Base-by-base conservation (phyloP, 2,113 vertebrate species). In the Poeciliopsis occidentalis region DNA sequence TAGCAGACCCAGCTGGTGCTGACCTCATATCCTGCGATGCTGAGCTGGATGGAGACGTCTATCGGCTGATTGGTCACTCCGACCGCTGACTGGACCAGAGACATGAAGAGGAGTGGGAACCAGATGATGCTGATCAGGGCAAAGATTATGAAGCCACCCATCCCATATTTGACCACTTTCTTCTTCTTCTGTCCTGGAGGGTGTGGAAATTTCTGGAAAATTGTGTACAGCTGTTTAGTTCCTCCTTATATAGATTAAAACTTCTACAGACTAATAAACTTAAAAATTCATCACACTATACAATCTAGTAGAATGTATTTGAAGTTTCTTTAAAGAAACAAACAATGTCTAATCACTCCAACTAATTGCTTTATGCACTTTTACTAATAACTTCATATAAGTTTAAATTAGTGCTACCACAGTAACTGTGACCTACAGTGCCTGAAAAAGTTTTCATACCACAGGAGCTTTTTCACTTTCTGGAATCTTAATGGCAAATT, bases 101-200 rank as follows among this genome's bases (percentile, higher is more conserved):
- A 94, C 92, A 83, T 93, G 78, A 95, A 95, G 80, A 96, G 93
- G 29, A 95, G 90, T 0, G 94, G 95, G 80, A 96, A 94, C 95
- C 95, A 92, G 71, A 89, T 51, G 19, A 94, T 91, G 81, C 89
- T 88, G 61, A 94, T 91, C 60, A 93, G 81, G 12, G 81, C 44
- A 4, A 95, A 92, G 76, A 94, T 94, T 68, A 95, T 84, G 47
- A 95, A 80, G 26, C 94, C 94, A 1, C 84, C 93, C 88, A 86
- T 93, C 6, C 92, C 92, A 0, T 95, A 91, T 69, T 96, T 96
- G 67, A 94, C 93, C 37, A 90, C 81, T 70, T 60, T 90, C n/a
- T n/a, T n/a, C n/a, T n/a, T n/a, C n/a, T n/a, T n/a, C n/a, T n/a
- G n/a, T n/a, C n/a, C n/a, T n/a, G n/a, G n/a, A n/a, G n/a, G n/a